Conservation (phyloP, 1,140 invertebrate species). For the Drosophila bocki region DNA sequence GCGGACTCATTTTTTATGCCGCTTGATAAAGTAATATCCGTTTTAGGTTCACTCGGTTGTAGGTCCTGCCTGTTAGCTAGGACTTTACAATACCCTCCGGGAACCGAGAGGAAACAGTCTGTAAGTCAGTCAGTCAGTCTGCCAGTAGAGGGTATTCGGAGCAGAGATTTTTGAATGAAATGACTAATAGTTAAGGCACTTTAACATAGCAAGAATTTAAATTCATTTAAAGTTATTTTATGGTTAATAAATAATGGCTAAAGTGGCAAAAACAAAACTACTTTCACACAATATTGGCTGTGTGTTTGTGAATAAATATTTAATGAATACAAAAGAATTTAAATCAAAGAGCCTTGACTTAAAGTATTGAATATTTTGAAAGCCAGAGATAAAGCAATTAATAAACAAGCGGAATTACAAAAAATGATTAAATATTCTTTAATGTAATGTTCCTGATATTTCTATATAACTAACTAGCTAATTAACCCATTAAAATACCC, state of each 20-base stretch:
- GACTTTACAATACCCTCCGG: slow-evolving; percentile 53
- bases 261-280: not conserved
- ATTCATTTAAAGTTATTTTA: not conserved
- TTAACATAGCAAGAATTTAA: slow-evolving; percentile 5
- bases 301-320: not conserved
- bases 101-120: slow-evolving; percentile 3
- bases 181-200: not conserved
- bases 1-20: slow-evolving; percentile 80
- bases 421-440: not conserved
- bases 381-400: not conserved
- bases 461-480: not conserved
- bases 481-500: not conserved
- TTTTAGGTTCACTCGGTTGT: slow-evolving; percentile 74
- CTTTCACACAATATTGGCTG: not conserved
- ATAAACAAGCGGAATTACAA: not conserved
- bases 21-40: slow-evolving; percentile 84
- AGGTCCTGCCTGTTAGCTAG: slow-evolving; percentile 23
- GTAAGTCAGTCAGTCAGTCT: slow-evolving; percentile 11
- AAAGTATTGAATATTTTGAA: not conserved
- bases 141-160: not conserved
- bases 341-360: not conserved
- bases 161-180: not conserved
- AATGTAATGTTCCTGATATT: too few relatives aligned
- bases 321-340: not conserved
- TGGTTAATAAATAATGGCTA: not conserved